These are phyloP conservation scores for Muricea muricata DNA, from an alignment of 92 coral and sea anemone species.

Conservation along the genomic window DNA sequence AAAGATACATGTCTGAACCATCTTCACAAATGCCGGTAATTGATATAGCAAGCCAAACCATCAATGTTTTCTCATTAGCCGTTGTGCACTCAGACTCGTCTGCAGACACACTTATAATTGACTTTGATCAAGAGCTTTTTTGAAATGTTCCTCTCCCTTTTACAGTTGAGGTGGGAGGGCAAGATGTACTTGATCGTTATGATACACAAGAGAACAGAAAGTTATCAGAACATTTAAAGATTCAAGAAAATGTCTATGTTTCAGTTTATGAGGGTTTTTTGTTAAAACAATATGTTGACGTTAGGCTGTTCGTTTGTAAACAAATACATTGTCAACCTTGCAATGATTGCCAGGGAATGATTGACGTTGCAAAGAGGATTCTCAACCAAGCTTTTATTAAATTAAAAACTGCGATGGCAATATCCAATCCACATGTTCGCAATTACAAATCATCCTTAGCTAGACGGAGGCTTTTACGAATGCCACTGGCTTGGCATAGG, in stretches of 20 bases:
- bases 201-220: conserved; percentile 24
- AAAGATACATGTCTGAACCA: too few species aligned
- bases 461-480: conserved; percentile 29
- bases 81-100: conserved; percentile 27
- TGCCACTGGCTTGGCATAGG: conserved; percentile 46
- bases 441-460: conserved; percentile 56
- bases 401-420: conserved; percentile 38
- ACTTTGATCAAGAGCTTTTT: conserved; percentile 16
- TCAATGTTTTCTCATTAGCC: not conserved
- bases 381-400: conserved; percentile 25
- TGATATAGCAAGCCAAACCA: conserved; percentile 1
- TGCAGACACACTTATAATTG: conserved; percentile 2
- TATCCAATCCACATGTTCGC: conserved; percentile 39
- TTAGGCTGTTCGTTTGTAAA: conserved; percentile 35
- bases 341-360: conserved; percentile 20
- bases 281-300: conserved; percentile 30
- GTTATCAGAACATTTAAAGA: conserved; percentile 28
- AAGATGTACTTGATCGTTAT: conserved; percentile 8
- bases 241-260: conserved; percentile 34
- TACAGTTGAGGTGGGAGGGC: conserved; percentile 25
- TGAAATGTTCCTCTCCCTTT: conserved; percentile 27
- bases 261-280: conserved; percentile 35
- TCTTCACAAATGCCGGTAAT: too few species aligned
- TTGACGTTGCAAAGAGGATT: conserved; percentile 9
- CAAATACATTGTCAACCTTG: conserved; percentile 26